Evolutionary conservation across 2,888 invertebrate species (phyloP), one percentile per base, ranked within the genome.

Genomic region (Drosophila percnosoma): DNA sequence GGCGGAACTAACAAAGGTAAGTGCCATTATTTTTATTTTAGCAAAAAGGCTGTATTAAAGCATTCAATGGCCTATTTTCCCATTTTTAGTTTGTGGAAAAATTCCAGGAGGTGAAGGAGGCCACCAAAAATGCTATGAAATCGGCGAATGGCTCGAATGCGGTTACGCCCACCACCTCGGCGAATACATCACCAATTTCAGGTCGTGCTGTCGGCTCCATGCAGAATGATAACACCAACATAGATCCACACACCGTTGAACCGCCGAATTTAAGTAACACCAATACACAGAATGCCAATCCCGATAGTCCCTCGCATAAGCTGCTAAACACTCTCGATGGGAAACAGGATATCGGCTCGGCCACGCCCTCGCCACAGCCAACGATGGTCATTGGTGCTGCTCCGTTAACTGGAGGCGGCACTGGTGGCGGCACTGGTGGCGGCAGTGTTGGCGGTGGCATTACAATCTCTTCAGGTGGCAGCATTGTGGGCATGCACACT

Each of bases 81-180:
- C 13, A 24, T 54, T 74, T 68, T 2, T 40, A 93, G 93, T 99
- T 99, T 94, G 98, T 99, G 88, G 99, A 99, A 93, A 99, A 99
- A 94, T 99, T 99, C 93, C 98, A 98, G 94, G 99, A 99, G 93
- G 98, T 99, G 33, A 99, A 99, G 93, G 99, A 99, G 93, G 97
- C 98, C 48, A 98, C 98, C 18, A 96, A 96, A 89, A 94, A 95
- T 91, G 95, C 96, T 65, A 95, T 95, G 80, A 96, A 96, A 91
- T 94, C 95, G 33, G 94, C 94, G 34, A 95, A 95, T 91, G 95
- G 95, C 11, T 95, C 95, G 67, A 95, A 95, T 31, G 96, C 96
- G 1, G 96, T 96, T 52, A 97, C 97, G 36, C 97, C 97, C 4
- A 96, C 97, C 29, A 97, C 97, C 51, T 97, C 97, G 90, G 97